These are phyloP conservation scores for Aleiodes leptofemur DNA, from an alignment of 2,888 invertebrate genomes.

Conservation along the genomic window DNA sequence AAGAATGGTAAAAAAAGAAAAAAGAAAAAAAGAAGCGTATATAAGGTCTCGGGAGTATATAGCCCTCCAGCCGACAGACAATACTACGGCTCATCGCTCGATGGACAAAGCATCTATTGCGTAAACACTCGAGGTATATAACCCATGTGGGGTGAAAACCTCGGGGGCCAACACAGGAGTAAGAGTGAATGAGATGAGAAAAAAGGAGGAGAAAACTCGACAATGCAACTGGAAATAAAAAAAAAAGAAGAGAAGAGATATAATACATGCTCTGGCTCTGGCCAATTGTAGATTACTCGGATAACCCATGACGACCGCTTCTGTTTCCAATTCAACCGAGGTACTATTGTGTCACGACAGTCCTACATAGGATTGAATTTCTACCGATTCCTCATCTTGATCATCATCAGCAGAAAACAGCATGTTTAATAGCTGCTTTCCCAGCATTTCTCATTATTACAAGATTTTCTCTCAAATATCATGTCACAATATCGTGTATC, in stretches of 20 bases:
- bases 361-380: slow-evolving; percentile 43
- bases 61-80: slow-evolving; percentile 72
- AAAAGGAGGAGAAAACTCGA: slow-evolving; percentile 38
- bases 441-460: not conserved
- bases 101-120: slow-evolving; percentile 75
- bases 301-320: slow-evolving; percentile 64
- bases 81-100: slow-evolving; percentile 74
- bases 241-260: slow-evolving; percentile 37
- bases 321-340: slow-evolving; percentile 62
- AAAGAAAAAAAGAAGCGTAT: not conserved
- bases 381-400: slow-evolving; percentile 26
- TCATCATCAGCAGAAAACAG: slow-evolving; percentile 17
- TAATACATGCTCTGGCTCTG: slow-evolving; percentile 52
- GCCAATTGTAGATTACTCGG: slow-evolving; percentile 68
- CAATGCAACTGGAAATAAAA: slow-evolving; percentile 24
- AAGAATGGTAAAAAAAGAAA: slow-evolving; percentile 39
- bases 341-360: slow-evolving; percentile 42
- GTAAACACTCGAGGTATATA: slow-evolving; percentile 72
- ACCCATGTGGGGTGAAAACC: slow-evolving; percentile 45
- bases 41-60: slow-evolving; percentile 48
- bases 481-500: too few species aligned
- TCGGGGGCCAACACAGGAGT: slow-evolving; percentile 43
- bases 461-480: too few species aligned
- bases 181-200: slow-evolving; percentile 50
- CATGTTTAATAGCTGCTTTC: slow-evolving; percentile 13